Conservation (phyloP, 1,140 invertebrate genomes). For the Choristoneura fumiferana region DNA sequence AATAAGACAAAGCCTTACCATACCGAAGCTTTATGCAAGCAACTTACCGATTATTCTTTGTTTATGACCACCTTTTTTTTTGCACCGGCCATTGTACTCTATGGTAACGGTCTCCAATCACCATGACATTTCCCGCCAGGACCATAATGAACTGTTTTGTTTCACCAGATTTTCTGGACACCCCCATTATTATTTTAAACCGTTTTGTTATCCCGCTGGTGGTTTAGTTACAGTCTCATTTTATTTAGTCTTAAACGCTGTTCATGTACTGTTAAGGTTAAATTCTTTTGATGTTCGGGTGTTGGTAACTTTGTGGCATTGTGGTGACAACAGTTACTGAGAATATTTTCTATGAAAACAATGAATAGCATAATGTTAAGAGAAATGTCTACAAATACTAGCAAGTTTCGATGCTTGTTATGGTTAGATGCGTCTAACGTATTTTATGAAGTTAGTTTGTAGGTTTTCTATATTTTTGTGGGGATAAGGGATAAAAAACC, state of each 20-base stretch:
- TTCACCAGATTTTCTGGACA: background rate
- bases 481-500: too few species aligned
- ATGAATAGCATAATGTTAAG: background rate
- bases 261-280: background rate
- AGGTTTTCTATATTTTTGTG: background rate
- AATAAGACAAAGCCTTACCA: too few species aligned
- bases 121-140: conserved; percentile 31
- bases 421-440: background rate
- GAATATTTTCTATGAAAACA: conserved; percentile 10
- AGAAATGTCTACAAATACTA: conserved; percentile 18
- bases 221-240: conserved; percentile 1
- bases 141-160: background rate
- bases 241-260: too few species aligned
- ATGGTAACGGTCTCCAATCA: conserved; percentile 43
- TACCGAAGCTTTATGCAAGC: too few species aligned
- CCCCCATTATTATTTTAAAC: background rate
- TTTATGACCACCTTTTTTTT: too few species aligned
- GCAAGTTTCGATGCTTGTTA: background rate
- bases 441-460: background rate
- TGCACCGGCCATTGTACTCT: too few species aligned
- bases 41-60: too few species aligned
- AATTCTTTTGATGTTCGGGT: background rate
- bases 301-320: background rate
- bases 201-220: background rate
- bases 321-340: conserved; percentile 11